Evolutionary conservation across 2,113 vertebrate species (phyloP), one percentile per base, ranked within the genome.

Genomic region (Carassius gibelio): DNA sequence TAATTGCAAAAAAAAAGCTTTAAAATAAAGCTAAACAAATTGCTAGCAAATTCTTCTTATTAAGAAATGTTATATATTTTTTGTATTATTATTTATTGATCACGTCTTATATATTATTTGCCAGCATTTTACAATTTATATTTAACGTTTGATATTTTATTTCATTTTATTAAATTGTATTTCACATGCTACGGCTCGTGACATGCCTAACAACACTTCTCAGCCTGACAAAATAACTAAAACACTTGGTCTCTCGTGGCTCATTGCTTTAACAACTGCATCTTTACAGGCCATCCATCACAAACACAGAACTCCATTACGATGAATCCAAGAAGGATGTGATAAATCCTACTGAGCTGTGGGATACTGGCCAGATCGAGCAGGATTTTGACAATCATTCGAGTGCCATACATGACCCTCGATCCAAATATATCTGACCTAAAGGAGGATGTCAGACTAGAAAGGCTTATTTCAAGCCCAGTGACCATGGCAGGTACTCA

Each of bases 401-500:
- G 9, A 42, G 69, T 72, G 69, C 69, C 36, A 42, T n/a, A 15
- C 42, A 8, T 75, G 11, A 48, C 45, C n/a, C 42, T 75, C 1
- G 3, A 13, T 15, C 45, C 2, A 23, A 75, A 78, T 36, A 78
- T 34, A 78, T 78, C 52, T 15, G 0, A 13, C 52, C 52, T 8
- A 78, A 59, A 36, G 30, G 10, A 52, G 21, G 42, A 75, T 14
- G 42, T 75, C 72, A 75, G 55, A 64, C 36, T 62, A 62, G 11
- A 80, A 42, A 45, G 59, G 59, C 34, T 81, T 36, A 45, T 74
- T 80, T 82, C 62, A 69, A 79, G 26, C 14, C 19, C 26, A 61
- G 2, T 68, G 10, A 77, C 61, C 38, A 0, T 52, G 42, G 42
- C 75, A 69, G 55, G 11, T 5, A 42, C 96, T 96, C 94, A 99